Base-by-base conservation (phyloP, 2,113 vertebrate genomes). In the Ophiodon elongatus region DNA sequence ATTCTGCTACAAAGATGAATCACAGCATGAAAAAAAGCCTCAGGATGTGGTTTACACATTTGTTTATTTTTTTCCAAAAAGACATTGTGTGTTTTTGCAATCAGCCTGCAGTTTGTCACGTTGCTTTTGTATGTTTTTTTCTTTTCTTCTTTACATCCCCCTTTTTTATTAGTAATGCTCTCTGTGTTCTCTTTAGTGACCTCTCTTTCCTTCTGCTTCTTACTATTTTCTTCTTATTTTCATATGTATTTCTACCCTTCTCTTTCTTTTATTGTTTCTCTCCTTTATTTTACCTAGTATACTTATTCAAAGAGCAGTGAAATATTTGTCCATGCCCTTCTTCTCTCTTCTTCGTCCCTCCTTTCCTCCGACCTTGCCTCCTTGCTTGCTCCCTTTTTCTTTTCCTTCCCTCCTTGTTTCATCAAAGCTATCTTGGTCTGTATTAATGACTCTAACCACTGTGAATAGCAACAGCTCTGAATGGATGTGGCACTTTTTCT, bases 401-500 rank as follows among this genome's bases (percentile, higher is more conserved):
- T 33, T n/a, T n/a, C 57, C 50, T 69, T 37, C 76, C 13, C 39
- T 82, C 83, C 57, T 87, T 60, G 54, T 84, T 76, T 80, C 78
- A 79, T 62, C 47, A 87, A 85, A 73, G 76, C 78, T 76, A 69
- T 80, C 88, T 84, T 62, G 57, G 72, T 25, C 76, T 76, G 67
- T 89, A 84, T 89, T 85, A 91, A 82, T 88, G 84, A 73, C 84
- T 79, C 17, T 79, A 80, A 88, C 84, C 85, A 86, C 33, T 77
- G 76, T 80, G 85, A 90, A 87, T 83, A 89, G 69, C 70, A 65
- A 64, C 66, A 29, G 57, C 80, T 69, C 57, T 87, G 72, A 89
- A 90, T 89, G 70, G 80, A 85, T 89, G 83, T 85, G 83, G 39
- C 76, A 87, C 88, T 90, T 87, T 85, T 91, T 91, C 86, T 88